phyloP scores from a whole-genome alignment of 2,888 invertebrate species.

The Sclerodermus sp. region DNA sequence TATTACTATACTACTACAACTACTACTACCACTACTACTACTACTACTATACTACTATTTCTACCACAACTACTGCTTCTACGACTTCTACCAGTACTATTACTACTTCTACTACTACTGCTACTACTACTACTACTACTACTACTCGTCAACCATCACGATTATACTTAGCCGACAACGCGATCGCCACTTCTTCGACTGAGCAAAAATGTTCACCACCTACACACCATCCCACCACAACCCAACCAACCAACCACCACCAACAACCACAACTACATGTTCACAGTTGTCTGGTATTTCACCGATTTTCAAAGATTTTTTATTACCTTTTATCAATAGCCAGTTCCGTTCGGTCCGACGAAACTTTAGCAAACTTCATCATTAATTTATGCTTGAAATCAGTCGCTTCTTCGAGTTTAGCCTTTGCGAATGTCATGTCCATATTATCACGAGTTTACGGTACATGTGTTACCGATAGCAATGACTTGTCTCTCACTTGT shows the following conservation, averaged over 20 bases:
- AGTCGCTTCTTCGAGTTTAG: too few species aligned
- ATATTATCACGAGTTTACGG: too few species aligned
- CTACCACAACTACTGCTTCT: conserved; percentile 36
- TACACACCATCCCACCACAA: conserved; percentile 56
- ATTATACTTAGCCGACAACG: conserved; percentile 47
- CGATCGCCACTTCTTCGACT: conserved; percentile 53
- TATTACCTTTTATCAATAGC: conserved; percentile 22
- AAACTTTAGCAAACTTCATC: neutral
- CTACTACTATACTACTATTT: conserved; percentile 28
- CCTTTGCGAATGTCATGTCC: too few species aligned
- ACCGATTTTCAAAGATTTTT: conserved; percentile 53
- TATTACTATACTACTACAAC: conserved; percentile 40
- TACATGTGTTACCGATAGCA: too few species aligned
- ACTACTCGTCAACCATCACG: conserved; percentile 50
- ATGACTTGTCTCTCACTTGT: neutral
- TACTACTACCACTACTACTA: conserved; percentile 27
- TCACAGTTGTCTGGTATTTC: conserved; percentile 58
- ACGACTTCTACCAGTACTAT: conserved; percentile 37
- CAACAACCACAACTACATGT: conserved; percentile 56
- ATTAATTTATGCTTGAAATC: too few species aligned
- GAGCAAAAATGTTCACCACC: conserved; percentile 56
- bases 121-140: conserved; percentile 45
- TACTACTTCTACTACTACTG: conserved; percentile 36
- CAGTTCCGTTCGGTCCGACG: conserved; percentile 18
- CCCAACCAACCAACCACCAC: conserved; percentile 52